Base-by-base conservation (phyloP, 2,888 invertebrate genomes). In the Drosophila leonis region DNA sequence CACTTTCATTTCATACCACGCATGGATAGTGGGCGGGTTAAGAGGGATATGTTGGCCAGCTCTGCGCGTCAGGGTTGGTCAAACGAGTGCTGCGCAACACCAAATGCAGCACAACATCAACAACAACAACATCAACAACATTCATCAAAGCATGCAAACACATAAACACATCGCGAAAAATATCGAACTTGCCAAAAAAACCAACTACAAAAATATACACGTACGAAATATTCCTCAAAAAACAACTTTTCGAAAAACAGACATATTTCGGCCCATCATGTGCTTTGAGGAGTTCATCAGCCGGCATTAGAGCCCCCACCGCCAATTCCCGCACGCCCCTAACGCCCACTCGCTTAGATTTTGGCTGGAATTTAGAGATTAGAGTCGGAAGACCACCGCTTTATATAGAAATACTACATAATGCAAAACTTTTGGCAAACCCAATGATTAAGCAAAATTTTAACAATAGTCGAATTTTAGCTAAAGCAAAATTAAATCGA, bases 1-100 rank as follows among this genome's bases (percentile, higher is more conserved):
- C 82, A 83, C 72, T 64, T 72, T 82, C 76, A 65, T 80, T 74
- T 80, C 68, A 85, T 72, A 82, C 75, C 67, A 78, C 84, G 80
- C 82, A 83, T 91, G 92, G 90, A 83, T 90, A 89, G 88, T 89
- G 92, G 92, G 92, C 83, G 90, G 91, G 92, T 85, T 90, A 69
- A 88, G 88, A 90, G 92, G 90, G 90, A 84, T 90, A 82, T 78
- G 83, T 84, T 91, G 90, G 90, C 83, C 81, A 80, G 72, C 81
- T 77, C 77, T 64, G 59, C 46, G 59, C n/a, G 41, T 51, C 13
- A 55, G 64, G 78, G 68, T 79, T 62, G 65, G 85, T 71, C 82
- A 87, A 78, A 84, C 78, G 60, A 27, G 65, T 68, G 65, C 56
- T 74, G 83, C 76, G 71, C 41, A 70, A 64, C 66, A 54, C 15